Evolutionary conservation across 2,888 invertebrate species (phyloP).

Genomic region (Priapulus caudatus): DNA sequence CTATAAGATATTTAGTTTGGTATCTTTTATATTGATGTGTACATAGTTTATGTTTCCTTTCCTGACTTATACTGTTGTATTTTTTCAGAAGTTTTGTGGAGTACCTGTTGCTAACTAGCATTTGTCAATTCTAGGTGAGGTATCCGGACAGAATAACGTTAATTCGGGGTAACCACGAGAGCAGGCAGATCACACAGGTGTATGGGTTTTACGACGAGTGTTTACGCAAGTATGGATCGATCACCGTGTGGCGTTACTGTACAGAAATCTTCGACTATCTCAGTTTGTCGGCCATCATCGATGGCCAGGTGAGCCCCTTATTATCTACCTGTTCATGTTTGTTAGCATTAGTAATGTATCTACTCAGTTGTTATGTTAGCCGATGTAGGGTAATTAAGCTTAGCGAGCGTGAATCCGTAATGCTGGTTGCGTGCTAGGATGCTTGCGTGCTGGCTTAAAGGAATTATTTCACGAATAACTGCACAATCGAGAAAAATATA

Average conservation of each 20-base stretch:
- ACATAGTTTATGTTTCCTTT: too few species aligned
- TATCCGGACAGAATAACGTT: conserved; percentile 98
- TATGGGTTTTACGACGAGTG: conserved; percentile 99
- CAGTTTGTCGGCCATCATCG: conserved; percentile 89
- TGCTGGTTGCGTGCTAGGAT: too few species aligned
- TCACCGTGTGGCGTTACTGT: conserved; percentile 98
- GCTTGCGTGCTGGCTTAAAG: too few species aligned
- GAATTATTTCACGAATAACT: too few species aligned
- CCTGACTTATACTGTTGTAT: too few species aligned
- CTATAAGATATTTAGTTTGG: too few species aligned
- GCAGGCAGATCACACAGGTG: conserved; percentile 96
- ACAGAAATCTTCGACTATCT: conserved; percentile 91
- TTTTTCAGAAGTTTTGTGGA: too few species aligned
- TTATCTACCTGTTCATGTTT: conserved; percentile 9
- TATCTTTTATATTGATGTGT: too few species aligned
- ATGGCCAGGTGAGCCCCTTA: conserved; percentile 55
- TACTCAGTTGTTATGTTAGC: background rate
- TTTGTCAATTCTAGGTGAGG: conserved; percentile 75
- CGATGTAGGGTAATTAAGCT: background rate
- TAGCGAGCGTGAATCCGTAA: too few species aligned
- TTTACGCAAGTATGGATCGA: conserved; percentile 91
- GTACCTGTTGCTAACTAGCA: too few species aligned
- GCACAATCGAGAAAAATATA: too few species aligned
- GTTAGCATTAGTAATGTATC: background rate
- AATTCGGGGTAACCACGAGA: conserved; percentile 97